Evolutionary conservation across 35 echinoderm and acorn worm genomes (phyloP).

Genomic region (Diadema setosum): DNA sequence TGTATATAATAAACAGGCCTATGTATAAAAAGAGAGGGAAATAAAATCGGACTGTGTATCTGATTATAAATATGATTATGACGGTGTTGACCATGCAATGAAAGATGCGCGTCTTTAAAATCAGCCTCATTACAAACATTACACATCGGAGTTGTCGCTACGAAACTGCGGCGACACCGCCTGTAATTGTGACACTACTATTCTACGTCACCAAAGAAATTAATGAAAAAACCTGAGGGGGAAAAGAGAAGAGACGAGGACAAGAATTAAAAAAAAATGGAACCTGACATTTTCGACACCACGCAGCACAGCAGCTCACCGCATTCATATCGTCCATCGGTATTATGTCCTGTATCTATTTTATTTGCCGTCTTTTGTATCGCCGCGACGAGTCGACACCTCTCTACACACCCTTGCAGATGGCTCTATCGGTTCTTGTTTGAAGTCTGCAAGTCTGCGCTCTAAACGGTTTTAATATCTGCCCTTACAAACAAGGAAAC

Average conservation of each 20-base stretch:
- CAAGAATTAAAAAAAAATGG: no score
- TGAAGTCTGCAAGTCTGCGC: no score
- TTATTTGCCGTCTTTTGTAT: neutral
- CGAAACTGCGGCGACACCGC: neutral
- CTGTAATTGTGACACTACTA: neutral
- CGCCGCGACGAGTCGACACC: neutral
- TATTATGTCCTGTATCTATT: no score
- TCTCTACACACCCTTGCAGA: neutral
- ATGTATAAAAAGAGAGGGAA: no score
- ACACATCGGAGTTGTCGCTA: neutral
- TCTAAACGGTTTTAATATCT: neutral
- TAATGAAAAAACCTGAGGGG: neutral
- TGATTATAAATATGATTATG: no score
- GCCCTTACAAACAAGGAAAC: neutral
- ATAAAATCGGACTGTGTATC: no score
- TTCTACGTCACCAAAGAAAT: neutral
- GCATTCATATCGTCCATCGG: no score
- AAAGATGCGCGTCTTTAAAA: no score
- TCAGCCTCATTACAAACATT: neutral
- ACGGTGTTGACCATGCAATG: no score
- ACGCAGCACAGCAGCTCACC: no score
- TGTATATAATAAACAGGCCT: no score
- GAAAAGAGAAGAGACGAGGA: no score
- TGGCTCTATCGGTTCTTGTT: neutral
- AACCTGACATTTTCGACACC: neutral